Percentiles rank a stretch among this genome's conserved stretches.
These are phyloP conservation scores for Epinephelus awoara DNA, from an alignment of 2,797 vertebrate species.

Conservation along the genomic window DNA sequence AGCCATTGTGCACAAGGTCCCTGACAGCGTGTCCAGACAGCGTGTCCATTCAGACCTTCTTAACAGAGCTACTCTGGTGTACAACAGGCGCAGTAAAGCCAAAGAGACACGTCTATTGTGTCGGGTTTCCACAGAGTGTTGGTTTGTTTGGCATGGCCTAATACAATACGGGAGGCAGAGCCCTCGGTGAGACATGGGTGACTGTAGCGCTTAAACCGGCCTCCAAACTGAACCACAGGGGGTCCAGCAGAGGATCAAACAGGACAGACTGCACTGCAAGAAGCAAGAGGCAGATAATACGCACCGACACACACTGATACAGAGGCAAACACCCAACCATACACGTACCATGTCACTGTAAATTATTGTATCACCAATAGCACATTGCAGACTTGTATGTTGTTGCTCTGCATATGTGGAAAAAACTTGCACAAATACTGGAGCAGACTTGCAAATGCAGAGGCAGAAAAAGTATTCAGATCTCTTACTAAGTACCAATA, in stretches of 20 bases:
- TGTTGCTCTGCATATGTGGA: background rate
- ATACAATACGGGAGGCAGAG: constrained; percentile 56
- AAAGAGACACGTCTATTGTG: constrained; percentile 71
- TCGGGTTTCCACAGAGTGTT: constrained; percentile 55
- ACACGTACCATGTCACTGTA: constrained; percentile 8
- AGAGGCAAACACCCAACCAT: constrained; percentile 14
- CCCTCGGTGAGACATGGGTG: constrained; percentile 33
- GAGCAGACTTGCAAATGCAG: background rate
- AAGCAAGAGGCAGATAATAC: constrained; percentile 16
- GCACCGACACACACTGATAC: constrained; percentile 6
- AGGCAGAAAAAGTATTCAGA: background rate
- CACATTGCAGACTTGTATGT: background rate
- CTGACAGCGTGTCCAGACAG: constrained; percentile 61
- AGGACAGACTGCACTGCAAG: constrained; percentile 31
- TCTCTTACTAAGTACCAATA: background rate
- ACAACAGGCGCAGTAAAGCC: constrained; percentile 59
- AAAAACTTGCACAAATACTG: background rate
- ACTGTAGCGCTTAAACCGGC: constrained; percentile 34
- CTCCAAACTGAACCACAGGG: constrained; percentile 40
- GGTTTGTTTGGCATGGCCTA: constrained; percentile 61
- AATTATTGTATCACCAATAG: background rate
- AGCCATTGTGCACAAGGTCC: constrained; percentile 65
- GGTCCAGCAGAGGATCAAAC: constrained; percentile 52
- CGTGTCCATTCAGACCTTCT: constrained; percentile 62
- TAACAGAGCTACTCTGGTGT: constrained; percentile 52